Percentiles rank a stretch among this genome's conserved stretches.
Conservation (phyloP, 2,113 vertebrate species). For the Herpetotheres cachinnans region DNA sequence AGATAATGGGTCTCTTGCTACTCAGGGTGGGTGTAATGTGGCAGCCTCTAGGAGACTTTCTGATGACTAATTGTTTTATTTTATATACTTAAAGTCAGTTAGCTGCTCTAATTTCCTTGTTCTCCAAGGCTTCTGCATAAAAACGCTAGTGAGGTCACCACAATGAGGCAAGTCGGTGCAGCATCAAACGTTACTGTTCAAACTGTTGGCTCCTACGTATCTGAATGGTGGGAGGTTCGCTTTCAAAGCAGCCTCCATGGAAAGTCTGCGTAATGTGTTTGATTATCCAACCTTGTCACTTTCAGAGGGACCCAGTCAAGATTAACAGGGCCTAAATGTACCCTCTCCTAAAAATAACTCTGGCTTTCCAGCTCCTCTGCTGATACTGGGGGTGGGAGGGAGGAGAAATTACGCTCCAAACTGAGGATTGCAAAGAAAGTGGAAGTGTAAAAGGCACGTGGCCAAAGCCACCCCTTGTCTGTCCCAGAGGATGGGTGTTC, state of each 20-base stretch:
- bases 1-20: not conserved
- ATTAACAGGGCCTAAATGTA: constrained; percentile 9
- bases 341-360: constrained; percentile 39
- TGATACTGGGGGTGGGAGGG: not conserved
- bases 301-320: constrained; percentile 22
- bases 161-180: not conserved
- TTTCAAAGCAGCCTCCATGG: constrained; percentile 5
- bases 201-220: not conserved
- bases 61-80: constrained; percentile 24
- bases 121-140: not conserved
- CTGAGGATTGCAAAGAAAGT: not conserved
- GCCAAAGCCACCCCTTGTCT: not conserved
- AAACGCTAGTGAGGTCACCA: constrained; percentile 38
- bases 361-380: constrained; percentile 7
- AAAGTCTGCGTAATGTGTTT: constrained; percentile 8
- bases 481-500: fast-evolving
- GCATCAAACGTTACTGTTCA: not conserved
- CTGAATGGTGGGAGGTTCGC: not conserved
- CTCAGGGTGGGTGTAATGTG: not conserved
- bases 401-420: not conserved
- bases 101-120: constrained; percentile 30
- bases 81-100: not conserved
- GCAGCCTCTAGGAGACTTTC: not conserved
- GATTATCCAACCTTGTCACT: constrained; percentile 24
- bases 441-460: not conserved